Base-by-base conservation (phyloP, 2,797 vertebrate genomes). In the Botia kubotai region DNA sequence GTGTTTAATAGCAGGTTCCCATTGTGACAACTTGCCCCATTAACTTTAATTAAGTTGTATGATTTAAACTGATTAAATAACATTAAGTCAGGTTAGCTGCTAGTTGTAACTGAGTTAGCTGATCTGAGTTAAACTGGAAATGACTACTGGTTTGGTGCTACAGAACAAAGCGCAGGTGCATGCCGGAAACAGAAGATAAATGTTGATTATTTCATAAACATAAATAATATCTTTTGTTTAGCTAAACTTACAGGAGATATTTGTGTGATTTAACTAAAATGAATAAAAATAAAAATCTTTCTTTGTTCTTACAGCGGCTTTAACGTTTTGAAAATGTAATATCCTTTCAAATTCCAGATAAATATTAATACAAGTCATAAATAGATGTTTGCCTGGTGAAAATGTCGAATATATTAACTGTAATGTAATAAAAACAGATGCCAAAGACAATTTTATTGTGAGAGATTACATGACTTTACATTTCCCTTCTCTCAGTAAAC, bases 331-430 rank as follows among this genome's bases (percentile, higher is more conserved):
- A 68, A 68, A 55, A 67, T 66, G 1, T 16, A 3, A 63, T 63
- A 66, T 53, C 48, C 17, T 66, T 7, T 53, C 48, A 66, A 63
- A 52, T 21, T 75, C 48, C 13, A 21, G 33, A 67, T 76, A 55
- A 39, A 57, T 76, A 76, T 67, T 14, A 7, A 19, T 50, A 48
- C 8, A 50, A 19, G 36, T 52, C 58, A 63, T 50, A 75, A 76
- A 66, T 33, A 55, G n/a, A 36, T 0, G 5, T 63, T 48, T 13
- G 7, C 57, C 39, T n/a, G 14, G 19, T 60, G 19, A 74, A 48
- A 29, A 74, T 29, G 12, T 75, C 17, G 17, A 75, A 33, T 63
- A 75, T 63, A 63, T 19, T 63, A 52, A 75, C 17, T 75, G n/a
- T 36, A 53, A 52, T 65, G 17, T n/a, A 16, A 16, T 66, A 57